Conservation (phyloP, 1,140 invertebrate species). For the Mamestra configurata region DNA sequence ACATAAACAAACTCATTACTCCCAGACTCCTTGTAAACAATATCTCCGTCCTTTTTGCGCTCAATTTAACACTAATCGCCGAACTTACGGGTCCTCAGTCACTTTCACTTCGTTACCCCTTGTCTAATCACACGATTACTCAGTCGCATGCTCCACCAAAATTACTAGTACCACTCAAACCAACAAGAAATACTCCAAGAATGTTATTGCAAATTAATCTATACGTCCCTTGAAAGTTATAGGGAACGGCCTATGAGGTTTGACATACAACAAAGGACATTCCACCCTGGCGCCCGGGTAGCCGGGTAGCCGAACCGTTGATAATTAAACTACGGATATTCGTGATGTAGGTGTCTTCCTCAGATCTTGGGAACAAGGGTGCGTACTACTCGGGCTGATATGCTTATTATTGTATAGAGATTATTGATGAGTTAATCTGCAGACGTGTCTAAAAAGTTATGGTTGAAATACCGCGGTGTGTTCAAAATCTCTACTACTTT, state of each 20-base stretch:
- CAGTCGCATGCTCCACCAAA: constrained; percentile 16
- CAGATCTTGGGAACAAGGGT: constrained; percentile 18
- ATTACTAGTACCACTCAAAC: constrained; percentile 35
- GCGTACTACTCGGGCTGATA: not conserved
- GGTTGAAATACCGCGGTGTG: too few species aligned
- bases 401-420: not conserved
- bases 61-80: constrained; percentile 29
- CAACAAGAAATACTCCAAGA: constrained; percentile 30
- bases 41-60: constrained; percentile 29
- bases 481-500: too few species aligned
- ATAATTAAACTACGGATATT: constrained; percentile 44
- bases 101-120: constrained; percentile 36
- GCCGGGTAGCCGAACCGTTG: constrained; percentile 25
- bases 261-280: constrained; percentile 43
- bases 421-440: not conserved
- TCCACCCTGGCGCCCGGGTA: not conserved
- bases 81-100: constrained; percentile 13
- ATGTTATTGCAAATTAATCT: constrained; percentile 48
- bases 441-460: too few species aligned
- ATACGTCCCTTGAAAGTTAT: constrained; percentile 14
- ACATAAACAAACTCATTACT: constrained; percentile 15
- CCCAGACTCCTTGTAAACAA: constrained; percentile 11
- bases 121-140: constrained; percentile 38
- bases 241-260: constrained; percentile 29
- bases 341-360: constrained; percentile 32